These are phyloP conservation scores for Brenthis daphne DNA, from an alignment of 2,888 invertebrate genomes.

Conservation along the genomic window DNA sequence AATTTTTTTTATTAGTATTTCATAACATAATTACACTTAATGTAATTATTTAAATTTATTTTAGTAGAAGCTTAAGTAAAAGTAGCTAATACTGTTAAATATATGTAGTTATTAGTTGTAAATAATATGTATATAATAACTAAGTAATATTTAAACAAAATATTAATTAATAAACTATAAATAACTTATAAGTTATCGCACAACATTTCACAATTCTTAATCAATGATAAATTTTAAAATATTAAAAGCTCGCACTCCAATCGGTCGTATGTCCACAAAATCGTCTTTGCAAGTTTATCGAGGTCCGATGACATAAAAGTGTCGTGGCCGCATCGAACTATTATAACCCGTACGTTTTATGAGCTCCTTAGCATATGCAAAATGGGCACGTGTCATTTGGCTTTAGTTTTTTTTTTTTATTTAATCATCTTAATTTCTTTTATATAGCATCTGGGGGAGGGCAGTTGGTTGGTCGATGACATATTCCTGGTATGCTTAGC, in stretches of 20 bases:
- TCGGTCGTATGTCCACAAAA: slow-evolving; percentile 39
- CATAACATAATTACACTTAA: too few relatives aligned
- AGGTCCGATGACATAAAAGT: slow-evolving; percentile 67
- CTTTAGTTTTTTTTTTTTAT: slow-evolving; percentile 41
- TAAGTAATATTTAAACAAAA: neutral
- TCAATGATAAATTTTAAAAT: neutral
- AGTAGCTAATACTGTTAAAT: too few relatives aligned
- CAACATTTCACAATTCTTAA: neutral
- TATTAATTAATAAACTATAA: too few relatives aligned
- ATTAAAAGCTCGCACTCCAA: slow-evolving; percentile 34
- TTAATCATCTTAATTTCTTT: slow-evolving; percentile 47
- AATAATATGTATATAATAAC: too few relatives aligned
- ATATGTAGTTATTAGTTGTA: too few relatives aligned
- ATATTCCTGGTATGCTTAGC: slow-evolving; percentile 34
- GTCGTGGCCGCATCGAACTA: slow-evolving; percentile 49
- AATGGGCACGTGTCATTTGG: slow-evolving; percentile 55
- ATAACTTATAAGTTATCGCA: too few relatives aligned
- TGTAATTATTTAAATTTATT: too few relatives aligned
- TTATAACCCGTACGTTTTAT: slow-evolving; percentile 49
- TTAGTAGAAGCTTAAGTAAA: too few relatives aligned
- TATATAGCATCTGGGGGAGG: slow-evolving; percentile 47
- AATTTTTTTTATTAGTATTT: too few relatives aligned
- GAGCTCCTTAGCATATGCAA: slow-evolving; percentile 52
- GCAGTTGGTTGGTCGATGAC: slow-evolving; percentile 38
- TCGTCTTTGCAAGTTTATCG: slow-evolving; percentile 45